Evolutionary conservation across 2,113 vertebrate species (phyloP).

Genomic region (Grus americana): DNA sequence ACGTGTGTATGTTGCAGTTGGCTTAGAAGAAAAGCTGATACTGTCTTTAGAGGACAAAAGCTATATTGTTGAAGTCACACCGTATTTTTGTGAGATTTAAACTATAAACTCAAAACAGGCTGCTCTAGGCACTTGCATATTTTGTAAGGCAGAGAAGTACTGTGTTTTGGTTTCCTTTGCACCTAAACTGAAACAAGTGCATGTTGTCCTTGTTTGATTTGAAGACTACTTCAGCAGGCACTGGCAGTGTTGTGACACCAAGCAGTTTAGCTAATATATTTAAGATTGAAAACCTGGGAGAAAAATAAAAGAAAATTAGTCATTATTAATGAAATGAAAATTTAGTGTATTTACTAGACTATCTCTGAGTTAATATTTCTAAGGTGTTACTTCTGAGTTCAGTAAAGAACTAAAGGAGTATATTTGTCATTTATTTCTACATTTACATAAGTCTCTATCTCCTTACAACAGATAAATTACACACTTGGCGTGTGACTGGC

Average conservation of each 20-base stretch:
- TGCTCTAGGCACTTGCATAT: not conserved
- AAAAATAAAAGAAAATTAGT: not conserved
- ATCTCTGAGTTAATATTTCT: not conserved
- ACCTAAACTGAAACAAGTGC: not conserved
- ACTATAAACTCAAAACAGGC: not conserved
- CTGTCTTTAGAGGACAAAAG: not conserved
- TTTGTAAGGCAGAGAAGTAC: not conserved
- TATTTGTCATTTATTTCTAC: not conserved
- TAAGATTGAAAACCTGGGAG: not conserved
- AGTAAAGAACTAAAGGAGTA: not conserved
- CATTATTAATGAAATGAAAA: not conserved
- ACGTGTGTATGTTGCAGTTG: accelerated
- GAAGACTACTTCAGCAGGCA: not conserved
- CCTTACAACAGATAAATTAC: not conserved
- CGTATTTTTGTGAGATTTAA: not conserved
- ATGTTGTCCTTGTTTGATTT: not conserved
- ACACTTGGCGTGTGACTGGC: not conserved
- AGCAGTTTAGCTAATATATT: not conserved
- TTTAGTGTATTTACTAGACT: not conserved
- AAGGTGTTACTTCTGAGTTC: not conserved
- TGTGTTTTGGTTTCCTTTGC: not conserved
- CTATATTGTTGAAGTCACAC: not conserved
- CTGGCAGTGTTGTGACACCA: not conserved
- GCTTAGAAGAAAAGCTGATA: not conserved
- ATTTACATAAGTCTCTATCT: not conserved